Evolutionary conservation across 2,113 vertebrate species (phyloP).

Genomic region (Camarhynchus parvulus): DNA sequence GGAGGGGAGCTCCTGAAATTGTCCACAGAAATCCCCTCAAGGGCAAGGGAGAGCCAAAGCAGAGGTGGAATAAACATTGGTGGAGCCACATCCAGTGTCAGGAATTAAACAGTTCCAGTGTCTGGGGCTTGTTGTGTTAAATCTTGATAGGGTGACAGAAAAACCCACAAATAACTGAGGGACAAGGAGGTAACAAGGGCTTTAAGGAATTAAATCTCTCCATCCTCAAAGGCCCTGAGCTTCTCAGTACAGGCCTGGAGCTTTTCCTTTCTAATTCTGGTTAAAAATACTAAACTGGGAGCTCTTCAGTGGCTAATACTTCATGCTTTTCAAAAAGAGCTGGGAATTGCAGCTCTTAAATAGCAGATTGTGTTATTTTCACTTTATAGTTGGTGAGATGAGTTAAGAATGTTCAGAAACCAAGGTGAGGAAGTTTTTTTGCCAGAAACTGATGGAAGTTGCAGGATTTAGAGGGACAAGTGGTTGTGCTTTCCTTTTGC

Average conservation of each 20-base stretch:
- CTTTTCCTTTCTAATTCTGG: neutral
- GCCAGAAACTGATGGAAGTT: neutral
- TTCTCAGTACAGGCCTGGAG: neutral
- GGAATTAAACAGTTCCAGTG: neutral
- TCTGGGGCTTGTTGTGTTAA: neutral
- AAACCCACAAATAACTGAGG: neutral
- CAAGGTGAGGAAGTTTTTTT: neutral
- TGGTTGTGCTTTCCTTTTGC: neutral
- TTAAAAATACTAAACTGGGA: neutral
- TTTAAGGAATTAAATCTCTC: neutral
- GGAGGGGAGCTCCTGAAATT: slow-evolving; percentile 8
- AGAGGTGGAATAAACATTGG: neutral
- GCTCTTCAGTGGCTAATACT: neutral
- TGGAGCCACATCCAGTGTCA: neutral
- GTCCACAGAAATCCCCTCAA: slow-evolving; percentile 49
- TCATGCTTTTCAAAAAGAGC: neutral
- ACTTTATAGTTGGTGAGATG: neutral
- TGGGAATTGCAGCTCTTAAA: neutral
- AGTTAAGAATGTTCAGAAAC: neutral
- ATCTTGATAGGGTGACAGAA: neutral
- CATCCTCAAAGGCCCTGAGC: neutral
- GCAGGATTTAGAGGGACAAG: neutral
- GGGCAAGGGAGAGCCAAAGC: slow-evolving; percentile 10
- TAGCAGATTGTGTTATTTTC: neutral
- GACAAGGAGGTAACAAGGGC: neutral